Evolutionary conservation across 2,888 invertebrate genomes (phyloP), one percentile per base, ranked within the genome.

Genomic region (Chorisops tibialis): DNA sequence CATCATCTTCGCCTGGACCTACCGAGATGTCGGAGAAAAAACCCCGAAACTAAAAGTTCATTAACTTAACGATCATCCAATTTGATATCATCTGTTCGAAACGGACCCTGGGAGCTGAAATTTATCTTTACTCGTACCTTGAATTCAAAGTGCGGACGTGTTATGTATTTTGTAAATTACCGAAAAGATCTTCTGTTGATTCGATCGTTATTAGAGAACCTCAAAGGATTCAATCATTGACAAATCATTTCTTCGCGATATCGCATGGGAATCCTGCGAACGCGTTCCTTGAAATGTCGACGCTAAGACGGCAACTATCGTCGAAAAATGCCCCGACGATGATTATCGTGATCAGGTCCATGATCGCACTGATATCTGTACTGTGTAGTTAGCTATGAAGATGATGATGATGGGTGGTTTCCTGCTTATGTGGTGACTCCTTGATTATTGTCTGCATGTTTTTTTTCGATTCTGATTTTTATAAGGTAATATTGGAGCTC

Each of bases 141-240:
- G 9, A 30, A 30, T 30, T 9, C 30, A 14, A 61, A 43, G 64
- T 64, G 64, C 45, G 49, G 62, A 64, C 62, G 64, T 64, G 64
- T 59, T 64, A 59, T 64, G 62, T 64, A 49, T 59, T 64, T 64
- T 64, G 64, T 64, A 64, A 64, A 64, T 64, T 64, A 49, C 54
- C 64, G 41, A 49, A 24, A 14, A 38, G 45, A 47, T 47, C 16
- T 38, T 48, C 14, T 24, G 47, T 45, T 59, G 58, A 59, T 59
- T n/a, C n/a, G 45, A 41, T 41, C 43, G 22, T 24, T 43, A 56
- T 56, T 56, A 41, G 16, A 43, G 9, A 22, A 54, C 24, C 54
- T n/a, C 41, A 43, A 54, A 30, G 56, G 43, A 56, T 43, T 24
- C 56, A 24, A 14, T 22, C 43, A 35, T 56, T 35, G 45, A 56